Evolutionary conservation across 1,140 invertebrate genomes (phyloP), one percentile per base, ranked within the genome.

Genomic region (Cherax destructor): DNA sequence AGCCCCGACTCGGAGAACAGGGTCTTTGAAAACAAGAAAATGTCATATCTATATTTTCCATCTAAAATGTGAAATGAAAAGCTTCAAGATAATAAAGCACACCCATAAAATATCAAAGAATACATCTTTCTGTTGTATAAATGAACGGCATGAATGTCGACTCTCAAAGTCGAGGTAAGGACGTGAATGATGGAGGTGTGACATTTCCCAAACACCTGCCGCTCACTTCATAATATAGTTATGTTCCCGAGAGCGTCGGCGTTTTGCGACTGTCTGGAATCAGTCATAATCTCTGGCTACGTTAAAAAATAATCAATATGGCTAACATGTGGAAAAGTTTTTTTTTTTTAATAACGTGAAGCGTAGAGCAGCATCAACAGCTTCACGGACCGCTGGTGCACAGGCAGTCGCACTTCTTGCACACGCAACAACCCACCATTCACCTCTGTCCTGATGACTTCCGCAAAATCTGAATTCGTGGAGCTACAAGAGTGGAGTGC

Each of bases 311-410:
- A 85, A 84, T 52, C n/a, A 84, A 84, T 84, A 84, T 65, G 69
- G 83, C 83, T 85, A 85, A 85, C 69, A 49, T 85, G 83, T 85
- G 83, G 72, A 85, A 84, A 85, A 85, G 65, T 85, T 47, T 85
- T 69, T 69, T 61, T 61, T 72, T 85, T 61, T 85, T 65, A 47
- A 30, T 61, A 74, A 85, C 69, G 65, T 85, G 65, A 49, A 69
- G 83, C 83, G 11, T 76, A 74, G 49, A 76, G 59, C 50, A 85
- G 30, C 30, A 50, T 50, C 83, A 74, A 10, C 83, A 76, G 83
- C 49, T 85, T 52, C 83, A 85, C 24, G 83, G 83, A 85, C 41
- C 3, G 61, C 49, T 56, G 21, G 16, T 59, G 56, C 16, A 59
- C 16, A 41, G 30, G 30, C 30, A 41, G 30, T 2, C 2, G 30